Conservation (phyloP, 2,113 vertebrate species). For the Rattus rattus region DNA sequence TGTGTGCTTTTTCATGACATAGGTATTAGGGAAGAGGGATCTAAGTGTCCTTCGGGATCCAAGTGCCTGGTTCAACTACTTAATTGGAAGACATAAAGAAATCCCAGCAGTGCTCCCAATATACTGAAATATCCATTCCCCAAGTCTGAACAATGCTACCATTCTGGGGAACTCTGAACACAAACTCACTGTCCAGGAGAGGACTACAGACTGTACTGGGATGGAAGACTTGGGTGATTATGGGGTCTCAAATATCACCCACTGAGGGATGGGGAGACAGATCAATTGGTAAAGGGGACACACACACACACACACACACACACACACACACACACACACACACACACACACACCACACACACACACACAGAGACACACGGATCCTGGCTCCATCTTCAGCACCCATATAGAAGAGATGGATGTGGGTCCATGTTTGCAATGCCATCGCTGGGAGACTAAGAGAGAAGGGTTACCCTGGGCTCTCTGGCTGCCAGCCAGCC, state of each 20-base stretch:
- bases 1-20: not conserved
- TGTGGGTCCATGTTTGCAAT: not conserved
- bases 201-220: not conserved
- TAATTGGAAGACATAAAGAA: not conserved
- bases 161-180: not conserved
- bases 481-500: not conserved
- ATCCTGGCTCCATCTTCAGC: not conserved
- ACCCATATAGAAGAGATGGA: not conserved
- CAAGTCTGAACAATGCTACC: not conserved
- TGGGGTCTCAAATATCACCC: not conserved
- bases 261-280: not conserved
- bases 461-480: not conserved
- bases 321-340: too few relatives aligned
- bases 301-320: too few relatives aligned
- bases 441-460: not conserved
- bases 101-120: not conserved
- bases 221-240: not conserved
- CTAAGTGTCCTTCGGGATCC: not conserved
- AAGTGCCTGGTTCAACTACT: not conserved
- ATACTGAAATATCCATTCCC: not conserved
- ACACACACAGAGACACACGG: too few relatives aligned
- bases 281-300: not conserved
- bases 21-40: not conserved
- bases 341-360: too few relatives aligned
- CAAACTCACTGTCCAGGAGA: not conserved